Conservation (phyloP, 2,797 vertebrate genomes). For the Gymnoscopelus microlampas region DNA sequence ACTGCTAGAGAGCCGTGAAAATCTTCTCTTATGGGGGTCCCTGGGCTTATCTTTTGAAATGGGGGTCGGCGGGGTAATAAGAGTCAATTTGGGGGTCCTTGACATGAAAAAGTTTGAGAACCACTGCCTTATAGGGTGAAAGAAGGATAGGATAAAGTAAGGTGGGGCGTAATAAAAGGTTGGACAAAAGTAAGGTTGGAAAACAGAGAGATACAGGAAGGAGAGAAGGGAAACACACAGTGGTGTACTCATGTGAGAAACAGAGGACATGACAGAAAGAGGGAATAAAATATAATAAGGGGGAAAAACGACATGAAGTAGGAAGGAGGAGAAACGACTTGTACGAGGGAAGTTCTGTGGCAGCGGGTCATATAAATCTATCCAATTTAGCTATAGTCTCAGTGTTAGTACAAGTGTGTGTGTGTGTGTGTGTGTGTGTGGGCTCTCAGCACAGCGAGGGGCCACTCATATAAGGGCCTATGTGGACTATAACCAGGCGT, state of each 20-base stretch:
- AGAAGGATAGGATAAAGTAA: neutral
- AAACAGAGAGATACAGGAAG: constrained; percentile 12
- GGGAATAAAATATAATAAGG: too few species aligned
- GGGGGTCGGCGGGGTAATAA: too few species aligned
- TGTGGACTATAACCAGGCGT: constrained; percentile 70
- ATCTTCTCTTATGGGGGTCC: too few species aligned
- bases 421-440: constrained; percentile 26
- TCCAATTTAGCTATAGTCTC: constrained; percentile 58
- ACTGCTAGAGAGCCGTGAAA: too few species aligned
- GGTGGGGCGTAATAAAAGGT: constrained; percentile 10
- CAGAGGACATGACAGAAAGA: too few species aligned
- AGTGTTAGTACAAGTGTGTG: too few species aligned
- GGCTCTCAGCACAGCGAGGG: constrained; percentile 27
- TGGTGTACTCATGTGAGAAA: too few species aligned
- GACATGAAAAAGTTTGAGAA: too few species aligned
- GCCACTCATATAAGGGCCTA: constrained; percentile 64
- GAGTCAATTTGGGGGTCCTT: too few species aligned
- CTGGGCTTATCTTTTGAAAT: too few species aligned
- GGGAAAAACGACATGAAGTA: too few species aligned
- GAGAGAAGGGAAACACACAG: neutral
- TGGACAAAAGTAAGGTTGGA: constrained; percentile 18
- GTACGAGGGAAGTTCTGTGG: constrained; percentile 59
- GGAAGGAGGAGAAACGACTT: too few species aligned
- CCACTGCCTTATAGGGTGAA: neutral
- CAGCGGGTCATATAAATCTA: constrained; percentile 68